These are phyloP conservation scores for Maccullochella peelii DNA, from an alignment of 2,113 vertebrate genomes.

Conservation along the genomic window DNA sequence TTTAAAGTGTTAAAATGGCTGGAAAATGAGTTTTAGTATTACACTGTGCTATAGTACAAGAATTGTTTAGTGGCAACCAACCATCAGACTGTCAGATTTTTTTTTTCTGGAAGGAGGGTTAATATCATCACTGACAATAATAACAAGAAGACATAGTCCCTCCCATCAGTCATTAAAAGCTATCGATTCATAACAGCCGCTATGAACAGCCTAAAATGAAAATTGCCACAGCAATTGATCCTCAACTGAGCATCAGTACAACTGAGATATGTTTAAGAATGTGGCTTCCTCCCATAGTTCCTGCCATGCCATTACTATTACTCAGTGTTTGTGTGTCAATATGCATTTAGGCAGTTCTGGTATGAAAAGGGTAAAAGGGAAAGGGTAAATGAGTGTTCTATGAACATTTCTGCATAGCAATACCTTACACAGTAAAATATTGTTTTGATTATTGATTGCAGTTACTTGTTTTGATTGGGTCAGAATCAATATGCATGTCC, in stretches of 20 bases:
- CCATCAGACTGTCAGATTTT: constrained; percentile 14
- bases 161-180: constrained; percentile 66
- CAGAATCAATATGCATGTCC: neutral
- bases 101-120: neutral
- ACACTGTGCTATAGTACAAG: neutral
- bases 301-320: constrained; percentile 24
- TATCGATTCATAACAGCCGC: constrained; percentile 69
- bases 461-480: neutral
- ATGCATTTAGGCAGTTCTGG: constrained; percentile 5
- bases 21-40: constrained; percentile 1
- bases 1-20: constrained; percentile 25
- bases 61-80: constrained; percentile 20
- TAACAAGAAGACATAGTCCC: constrained; percentile 51
- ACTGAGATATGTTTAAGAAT: constrained; percentile 41
- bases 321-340: constrained; percentile 40
- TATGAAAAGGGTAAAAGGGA: neutral
- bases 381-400: neutral
- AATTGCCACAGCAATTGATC: constrained; percentile 69
- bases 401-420: neutral
- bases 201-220: constrained; percentile 65
- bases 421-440: neutral
- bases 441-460: neutral
- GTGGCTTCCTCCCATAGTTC: neutral
- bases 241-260: constrained; percentile 56
- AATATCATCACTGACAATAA: constrained; percentile 54